These are phyloP conservation scores for Falco punctatus DNA, from an alignment of 2,113 vertebrate genomes.

Conservation along the genomic window DNA sequence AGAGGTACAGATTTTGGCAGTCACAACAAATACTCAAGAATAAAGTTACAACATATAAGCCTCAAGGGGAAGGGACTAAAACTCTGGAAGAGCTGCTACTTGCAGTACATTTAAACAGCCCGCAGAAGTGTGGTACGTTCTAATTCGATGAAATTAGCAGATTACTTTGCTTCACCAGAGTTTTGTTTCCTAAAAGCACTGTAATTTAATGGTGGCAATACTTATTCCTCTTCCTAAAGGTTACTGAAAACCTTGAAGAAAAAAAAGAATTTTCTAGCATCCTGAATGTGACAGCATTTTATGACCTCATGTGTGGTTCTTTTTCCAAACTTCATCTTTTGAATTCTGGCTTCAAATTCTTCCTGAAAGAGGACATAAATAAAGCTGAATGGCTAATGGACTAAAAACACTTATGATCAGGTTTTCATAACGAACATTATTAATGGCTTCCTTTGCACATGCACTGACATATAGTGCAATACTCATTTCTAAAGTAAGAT, in stretches of 20 bases:
- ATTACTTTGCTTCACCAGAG: not conserved
- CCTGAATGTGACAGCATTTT: constrained; percentile 68
- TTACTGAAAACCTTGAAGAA: constrained; percentile 51
- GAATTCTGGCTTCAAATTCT: constrained; percentile 74
- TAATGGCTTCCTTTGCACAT: constrained; percentile 69
- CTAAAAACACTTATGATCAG: constrained; percentile 81
- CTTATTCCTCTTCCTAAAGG: not conserved
- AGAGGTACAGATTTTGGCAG: not conserved
- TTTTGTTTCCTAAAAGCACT: constrained; percentile 33
- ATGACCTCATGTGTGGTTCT: constrained; percentile 62
- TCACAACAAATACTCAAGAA: not conserved
- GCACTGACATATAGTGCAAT: constrained; percentile 59
- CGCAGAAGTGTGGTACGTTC: not conserved
- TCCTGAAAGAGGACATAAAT: constrained; percentile 77
- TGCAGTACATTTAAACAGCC: not conserved
- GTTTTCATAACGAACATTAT: constrained; percentile 81
- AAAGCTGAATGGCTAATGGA: constrained; percentile 79
- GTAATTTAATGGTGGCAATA: constrained; percentile 28
- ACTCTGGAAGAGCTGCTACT: not conserved
- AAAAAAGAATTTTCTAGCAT: constrained; percentile 47
- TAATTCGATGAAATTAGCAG: constrained; percentile 4
- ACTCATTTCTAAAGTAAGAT: constrained; percentile 79
- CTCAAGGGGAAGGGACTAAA: not conserved
- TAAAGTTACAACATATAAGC: not conserved
- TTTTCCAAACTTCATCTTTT: constrained; percentile 72